Evolutionary conservation across 2,888 invertebrate genomes (phyloP).

Genomic region (Ligdia adustata): DNA sequence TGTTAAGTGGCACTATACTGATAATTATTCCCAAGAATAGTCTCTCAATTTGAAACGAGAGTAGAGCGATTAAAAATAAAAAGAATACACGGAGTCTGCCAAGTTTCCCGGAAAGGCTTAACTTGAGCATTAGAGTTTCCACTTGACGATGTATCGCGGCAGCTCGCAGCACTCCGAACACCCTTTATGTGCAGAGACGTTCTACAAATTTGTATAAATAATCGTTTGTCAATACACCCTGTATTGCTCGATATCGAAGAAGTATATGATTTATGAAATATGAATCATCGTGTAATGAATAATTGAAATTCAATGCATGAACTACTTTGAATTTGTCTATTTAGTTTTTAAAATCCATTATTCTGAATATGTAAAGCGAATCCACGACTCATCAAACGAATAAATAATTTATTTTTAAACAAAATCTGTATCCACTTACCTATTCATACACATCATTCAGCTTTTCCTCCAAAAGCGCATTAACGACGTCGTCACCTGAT

Average conservation of each 20-base stretch:
- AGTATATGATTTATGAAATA: too few species aligned
- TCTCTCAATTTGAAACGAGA: not conserved
- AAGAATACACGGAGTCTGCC: conserved; percentile 40
- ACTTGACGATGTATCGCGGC: conserved; percentile 47
- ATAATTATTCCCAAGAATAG: not conserved
- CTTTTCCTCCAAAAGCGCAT: conserved; percentile 6
- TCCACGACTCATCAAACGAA: too few species aligned
- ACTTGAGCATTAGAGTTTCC: conserved; percentile 48
- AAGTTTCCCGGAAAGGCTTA: conserved; percentile 58
- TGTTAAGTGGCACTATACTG: not conserved
- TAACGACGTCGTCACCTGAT: conserved; percentile 14
- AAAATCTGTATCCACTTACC: not conserved
- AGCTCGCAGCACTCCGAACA: conserved; percentile 29
- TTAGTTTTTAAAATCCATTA: too few species aligned
- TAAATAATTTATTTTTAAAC: too few species aligned
- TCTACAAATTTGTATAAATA: not conserved
- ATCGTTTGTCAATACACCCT: not conserved
- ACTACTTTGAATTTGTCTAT: too few species aligned
- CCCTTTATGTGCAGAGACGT: not conserved
- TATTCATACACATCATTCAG: not conserved
- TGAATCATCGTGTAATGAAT: too few species aligned
- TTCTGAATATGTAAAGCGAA: too few species aligned
- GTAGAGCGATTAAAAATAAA: conserved; percentile 46
- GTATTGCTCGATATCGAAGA: too few species aligned
- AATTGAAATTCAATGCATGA: too few species aligned